A percentile compares a stretch with the other conserved stretches of the same genome.
phyloP scores from a whole-genome alignment of 2,888 invertebrate genomes.

The Anagyrus pseudococci region DNA sequence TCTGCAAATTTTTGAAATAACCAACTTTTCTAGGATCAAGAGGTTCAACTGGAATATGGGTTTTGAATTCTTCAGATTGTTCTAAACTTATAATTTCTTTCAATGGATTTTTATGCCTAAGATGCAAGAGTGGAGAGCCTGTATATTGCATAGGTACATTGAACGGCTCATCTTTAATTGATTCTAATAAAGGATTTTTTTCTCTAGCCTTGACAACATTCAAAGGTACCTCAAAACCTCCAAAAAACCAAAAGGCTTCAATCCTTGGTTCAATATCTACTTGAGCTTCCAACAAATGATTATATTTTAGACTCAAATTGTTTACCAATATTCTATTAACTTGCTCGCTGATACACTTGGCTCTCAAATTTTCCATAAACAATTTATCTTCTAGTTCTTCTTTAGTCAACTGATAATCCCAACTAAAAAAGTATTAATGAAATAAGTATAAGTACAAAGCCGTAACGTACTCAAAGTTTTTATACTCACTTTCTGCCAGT shows the following conservation, averaged over 20 bases:
- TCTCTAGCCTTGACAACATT: constrained; percentile 41
- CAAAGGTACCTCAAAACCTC: constrained; percentile 71
- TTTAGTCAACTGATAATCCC: constrained; percentile 42
- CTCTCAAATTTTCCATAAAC: constrained; percentile 62
- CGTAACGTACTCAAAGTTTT: not conserved
- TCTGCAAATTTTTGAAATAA: constrained; percentile 65
- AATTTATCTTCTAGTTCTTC: constrained; percentile 35
- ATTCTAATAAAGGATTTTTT: constrained; percentile 56
- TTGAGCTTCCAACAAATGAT: constrained; percentile 71
- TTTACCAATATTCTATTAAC: constrained; percentile 74
- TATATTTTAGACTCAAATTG: constrained; percentile 66
- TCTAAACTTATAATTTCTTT: constrained; percentile 68
- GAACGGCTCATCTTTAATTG: constrained; percentile 65
- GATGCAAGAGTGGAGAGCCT: constrained; percentile 72
- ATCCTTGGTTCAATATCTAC: constrained; percentile 79
- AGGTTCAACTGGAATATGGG: constrained; percentile 67
- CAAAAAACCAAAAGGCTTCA: constrained; percentile 87
- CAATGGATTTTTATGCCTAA: constrained; percentile 75
- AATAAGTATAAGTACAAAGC: not conserved
- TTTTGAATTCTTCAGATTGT: constrained; percentile 67
- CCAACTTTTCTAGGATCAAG: constrained; percentile 72
- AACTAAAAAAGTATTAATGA: constrained; percentile 46
- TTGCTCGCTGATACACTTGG: constrained; percentile 69
- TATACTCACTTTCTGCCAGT: constrained; percentile 66
- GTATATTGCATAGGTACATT: constrained; percentile 75